Evolutionary conservation across 2,888 invertebrate species (phyloP).

Genomic region (Rhagophthalmus giganteus): DNA sequence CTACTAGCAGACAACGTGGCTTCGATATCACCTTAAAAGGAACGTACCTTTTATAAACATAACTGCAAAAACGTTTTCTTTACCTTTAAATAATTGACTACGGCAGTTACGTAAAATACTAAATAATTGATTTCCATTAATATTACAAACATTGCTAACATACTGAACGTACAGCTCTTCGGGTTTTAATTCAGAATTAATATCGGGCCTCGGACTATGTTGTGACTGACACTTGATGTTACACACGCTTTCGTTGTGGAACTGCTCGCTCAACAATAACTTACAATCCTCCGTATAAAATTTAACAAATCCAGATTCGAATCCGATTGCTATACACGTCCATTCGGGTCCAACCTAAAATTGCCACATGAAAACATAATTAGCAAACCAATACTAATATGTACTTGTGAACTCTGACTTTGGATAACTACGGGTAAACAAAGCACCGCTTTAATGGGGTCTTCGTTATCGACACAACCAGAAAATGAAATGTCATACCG

Average conservation of each 20-base stretch:
- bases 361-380: background rate
- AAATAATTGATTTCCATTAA: conserved; percentile 77
- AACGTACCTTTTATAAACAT: conserved; percentile 1
- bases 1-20: conserved; percentile 57
- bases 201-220: conserved; percentile 56
- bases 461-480: conserved; percentile 59
- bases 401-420: conserved; percentile 49
- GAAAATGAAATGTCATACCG: conserved; percentile 63
- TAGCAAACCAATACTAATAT: background rate
- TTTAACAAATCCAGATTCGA: conserved; percentile 79
- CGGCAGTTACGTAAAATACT: conserved; percentile 77
- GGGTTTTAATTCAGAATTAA: conserved; percentile 47
- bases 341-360: conserved; percentile 79
- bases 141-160: conserved; percentile 70
- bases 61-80: background rate
- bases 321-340: conserved; percentile 89
- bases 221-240: conserved; percentile 79
- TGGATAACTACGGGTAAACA: conserved; percentile 58
- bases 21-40: background rate
- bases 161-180: conserved; percentile 80
- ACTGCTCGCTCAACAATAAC: conserved; percentile 77
- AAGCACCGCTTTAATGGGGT: conserved; percentile 57
- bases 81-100: conserved; percentile 79
- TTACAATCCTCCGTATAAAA: conserved; percentile 90
- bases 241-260: conserved; percentile 79